phyloP scores from a whole-genome alignment of 92 coral and sea anemone genomes.

The Muricea muricata region DNA sequence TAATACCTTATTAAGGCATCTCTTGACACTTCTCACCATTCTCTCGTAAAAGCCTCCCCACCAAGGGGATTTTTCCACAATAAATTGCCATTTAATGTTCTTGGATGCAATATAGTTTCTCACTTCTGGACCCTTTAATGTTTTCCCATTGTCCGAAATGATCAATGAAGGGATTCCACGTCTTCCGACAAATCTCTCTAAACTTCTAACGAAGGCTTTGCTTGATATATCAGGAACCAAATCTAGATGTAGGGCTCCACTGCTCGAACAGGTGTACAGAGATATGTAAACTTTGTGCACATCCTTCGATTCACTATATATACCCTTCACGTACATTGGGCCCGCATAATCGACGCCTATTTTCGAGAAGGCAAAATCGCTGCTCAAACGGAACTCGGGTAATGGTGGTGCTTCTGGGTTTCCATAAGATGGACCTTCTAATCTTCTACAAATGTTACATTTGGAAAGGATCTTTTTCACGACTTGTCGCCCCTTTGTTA shows the following conservation, averaged over 20 bases:
- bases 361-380: slow-evolving; percentile 24
- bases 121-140: neutral
- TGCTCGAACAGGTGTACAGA: slow-evolving; percentile 6
- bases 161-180: neutral
- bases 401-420: slow-evolving; percentile 25
- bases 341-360: slow-evolving; percentile 44
- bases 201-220: neutral
- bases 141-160: slow-evolving; percentile 1
- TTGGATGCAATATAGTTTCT: neutral
- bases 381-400: slow-evolving; percentile 35
- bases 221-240: slow-evolving; percentile 11
- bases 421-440: slow-evolving; percentile 31
- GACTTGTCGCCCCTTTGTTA: slow-evolving; percentile 46
- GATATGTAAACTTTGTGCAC: slow-evolving; percentile 30
- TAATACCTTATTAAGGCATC: slow-evolving; percentile 48
- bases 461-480: slow-evolving; percentile 34
- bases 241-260: neutral
- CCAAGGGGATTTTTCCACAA: slow-evolving; percentile 56
- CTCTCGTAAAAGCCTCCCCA: slow-evolving; percentile 57
- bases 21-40: slow-evolving; percentile 41
- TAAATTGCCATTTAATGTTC: slow-evolving; percentile 43
- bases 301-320: neutral
- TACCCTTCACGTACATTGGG: slow-evolving; percentile 18
- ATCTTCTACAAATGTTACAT: slow-evolving; percentile 34
- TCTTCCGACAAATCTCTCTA: neutral